These are phyloP conservation scores for Hippocampus mohnikei DNA, from an alignment of 2,113 vertebrate genomes.

Conservation along the genomic window DNA sequence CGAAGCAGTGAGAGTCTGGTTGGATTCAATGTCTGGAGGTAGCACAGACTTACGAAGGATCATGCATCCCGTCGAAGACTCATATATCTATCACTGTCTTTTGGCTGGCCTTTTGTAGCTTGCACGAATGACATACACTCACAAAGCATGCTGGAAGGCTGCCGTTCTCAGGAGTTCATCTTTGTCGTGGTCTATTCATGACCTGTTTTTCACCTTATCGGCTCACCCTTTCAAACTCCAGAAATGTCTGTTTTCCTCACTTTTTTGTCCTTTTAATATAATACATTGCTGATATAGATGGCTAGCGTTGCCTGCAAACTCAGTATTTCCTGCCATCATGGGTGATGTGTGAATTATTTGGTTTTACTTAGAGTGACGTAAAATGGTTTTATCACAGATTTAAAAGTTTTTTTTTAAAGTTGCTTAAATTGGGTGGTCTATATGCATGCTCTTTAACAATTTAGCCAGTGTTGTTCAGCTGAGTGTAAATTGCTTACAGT, in stretches of 20 bases:
- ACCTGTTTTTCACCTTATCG: conserved; percentile 15
- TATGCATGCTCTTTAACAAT: conserved; percentile 2
- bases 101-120: conserved; percentile 50
- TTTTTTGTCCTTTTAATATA: conserved; percentile 1
- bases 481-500: neutral
- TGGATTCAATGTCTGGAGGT: conserved; percentile 97
- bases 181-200: conserved; percentile 18
- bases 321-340: conserved; percentile 10
- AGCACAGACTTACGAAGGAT: conserved; percentile 72
- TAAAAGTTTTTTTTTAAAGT: conserved; percentile 13
- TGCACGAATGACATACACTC: conserved; percentile 48
- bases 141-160: conserved; percentile 45
- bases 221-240: conserved; percentile 4
- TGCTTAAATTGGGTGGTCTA: neutral
- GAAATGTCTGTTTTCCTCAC: neutral
- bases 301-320: conserved; percentile 12
- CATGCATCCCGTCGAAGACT: conserved; percentile 41
- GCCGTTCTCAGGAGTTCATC: conserved; percentile 15
- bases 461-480: neutral
- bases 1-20: conserved; percentile 95
- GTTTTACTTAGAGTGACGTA: conserved; percentile 1
- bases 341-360: conserved; percentile 4
- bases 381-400: conserved; percentile 1
- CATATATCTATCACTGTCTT: conserved; percentile 26
- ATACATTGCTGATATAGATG: conserved; percentile 8